These are phyloP conservation scores for Dendroctonus valens DNA, from an alignment of 1,140 invertebrate species.

Conservation along the genomic window DNA sequence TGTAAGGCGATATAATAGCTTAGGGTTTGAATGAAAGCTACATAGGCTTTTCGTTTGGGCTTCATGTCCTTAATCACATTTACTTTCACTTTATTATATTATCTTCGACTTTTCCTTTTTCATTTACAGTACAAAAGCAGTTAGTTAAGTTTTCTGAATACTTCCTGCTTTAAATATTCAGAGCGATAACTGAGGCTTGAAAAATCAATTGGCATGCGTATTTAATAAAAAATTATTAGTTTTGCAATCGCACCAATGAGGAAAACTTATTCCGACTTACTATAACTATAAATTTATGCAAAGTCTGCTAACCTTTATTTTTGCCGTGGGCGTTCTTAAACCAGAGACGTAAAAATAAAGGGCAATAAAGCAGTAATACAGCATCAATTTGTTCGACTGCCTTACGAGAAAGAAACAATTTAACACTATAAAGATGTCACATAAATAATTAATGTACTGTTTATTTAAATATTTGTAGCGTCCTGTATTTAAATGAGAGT, in stretches of 20 bases:
- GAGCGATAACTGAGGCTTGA: neutral
- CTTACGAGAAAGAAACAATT: constrained; percentile 27
- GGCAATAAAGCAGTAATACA: constrained; percentile 14
- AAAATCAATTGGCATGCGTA: neutral
- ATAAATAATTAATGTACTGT: constrained; percentile 32
- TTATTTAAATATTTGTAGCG: constrained; percentile 31
- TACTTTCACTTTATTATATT: too few relatives aligned
- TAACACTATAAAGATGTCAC: constrained; percentile 34
- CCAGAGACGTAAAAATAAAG: constrained; percentile 3
- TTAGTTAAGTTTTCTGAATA: too few relatives aligned
- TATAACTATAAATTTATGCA: too few relatives aligned
- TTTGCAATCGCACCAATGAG: neutral
- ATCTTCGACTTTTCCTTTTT: too few relatives aligned
- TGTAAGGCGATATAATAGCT: too few relatives aligned
- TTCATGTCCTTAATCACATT: too few relatives aligned
- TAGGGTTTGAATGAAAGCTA: too few relatives aligned
- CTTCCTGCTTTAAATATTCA: neutral
- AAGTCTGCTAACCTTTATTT: constrained; percentile 8
- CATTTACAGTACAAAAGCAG: too few relatives aligned
- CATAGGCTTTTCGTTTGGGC: too few relatives aligned
- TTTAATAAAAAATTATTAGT: neutral
- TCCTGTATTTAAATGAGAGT: constrained; percentile 28
- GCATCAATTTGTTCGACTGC: constrained; percentile 21
- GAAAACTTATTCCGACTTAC: neutral
- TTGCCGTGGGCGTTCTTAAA: neutral